Percentiles rank a stretch among this genome's conserved stretches.
These are phyloP conservation scores for Xenopus petersii DNA, from an alignment of 2,797 vertebrate genomes.

Conservation along the genomic window DNA sequence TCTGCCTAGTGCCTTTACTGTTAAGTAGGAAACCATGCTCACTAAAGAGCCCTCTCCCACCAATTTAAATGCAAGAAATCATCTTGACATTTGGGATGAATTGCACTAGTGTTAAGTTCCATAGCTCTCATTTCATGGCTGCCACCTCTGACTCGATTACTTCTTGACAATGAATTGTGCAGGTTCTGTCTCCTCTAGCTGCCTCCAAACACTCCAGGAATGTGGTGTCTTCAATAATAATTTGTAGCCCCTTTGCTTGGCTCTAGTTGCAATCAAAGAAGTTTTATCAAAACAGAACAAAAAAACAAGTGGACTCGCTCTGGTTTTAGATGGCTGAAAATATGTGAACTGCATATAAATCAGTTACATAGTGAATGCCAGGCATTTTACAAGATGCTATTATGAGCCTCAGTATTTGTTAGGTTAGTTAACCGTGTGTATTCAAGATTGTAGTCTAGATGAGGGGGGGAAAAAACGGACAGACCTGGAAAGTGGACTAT, in stretches of 20 bases:
- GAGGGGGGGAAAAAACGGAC: too few species aligned
- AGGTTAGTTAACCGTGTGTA: background rate
- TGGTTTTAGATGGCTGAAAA: slow-evolving; percentile 46
- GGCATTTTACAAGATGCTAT: slow-evolving; percentile 20
- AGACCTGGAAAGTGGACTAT: too few species aligned
- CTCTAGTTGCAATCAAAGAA: slow-evolving; percentile 44
- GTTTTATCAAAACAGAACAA: slow-evolving; percentile 53
- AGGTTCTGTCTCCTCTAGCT: slow-evolving; percentile 51
- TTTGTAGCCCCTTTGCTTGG: slow-evolving; percentile 53
- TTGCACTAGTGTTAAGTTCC: slow-evolving; percentile 50
- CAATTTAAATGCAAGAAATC: slow-evolving; percentile 45
- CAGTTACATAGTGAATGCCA: slow-evolving; percentile 17
- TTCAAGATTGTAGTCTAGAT: background rate
- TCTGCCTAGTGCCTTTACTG: too few species aligned
- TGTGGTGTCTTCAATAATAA: slow-evolving; percentile 54
- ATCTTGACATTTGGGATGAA: slow-evolving; percentile 41
- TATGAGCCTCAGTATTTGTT: background rate
- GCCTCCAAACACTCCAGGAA: slow-evolving; percentile 55
- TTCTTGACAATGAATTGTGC: slow-evolving; percentile 53
- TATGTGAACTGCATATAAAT: slow-evolving; percentile 40
- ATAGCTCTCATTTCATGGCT: slow-evolving; percentile 12
- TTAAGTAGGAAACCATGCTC: too few species aligned
- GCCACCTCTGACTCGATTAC: slow-evolving; percentile 46
- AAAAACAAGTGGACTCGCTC: slow-evolving; percentile 43
- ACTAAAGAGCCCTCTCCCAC: background rate